phyloP scores from a whole-genome alignment of 2,797 vertebrate species.

The Molossus alvarezi region DNA sequence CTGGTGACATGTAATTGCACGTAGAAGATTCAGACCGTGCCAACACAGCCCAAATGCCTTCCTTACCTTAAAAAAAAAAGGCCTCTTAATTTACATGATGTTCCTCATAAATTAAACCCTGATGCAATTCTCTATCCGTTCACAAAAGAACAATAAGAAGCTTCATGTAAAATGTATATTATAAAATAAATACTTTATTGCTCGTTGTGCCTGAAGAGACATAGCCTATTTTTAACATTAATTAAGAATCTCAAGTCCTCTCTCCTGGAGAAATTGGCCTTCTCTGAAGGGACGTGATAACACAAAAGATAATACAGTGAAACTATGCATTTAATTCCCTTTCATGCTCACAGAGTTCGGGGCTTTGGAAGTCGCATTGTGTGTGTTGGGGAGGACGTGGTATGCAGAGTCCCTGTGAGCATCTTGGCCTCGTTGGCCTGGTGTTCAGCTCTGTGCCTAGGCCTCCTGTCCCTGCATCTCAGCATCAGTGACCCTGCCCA shows the following conservation, averaged over 20 bases:
- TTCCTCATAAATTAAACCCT: conserved; percentile 19
- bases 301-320: neutral
- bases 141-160: neutral
- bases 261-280: neutral
- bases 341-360: neutral
- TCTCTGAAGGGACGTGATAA: neutral
- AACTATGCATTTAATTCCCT: neutral
- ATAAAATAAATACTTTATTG: conserved; percentile 37
- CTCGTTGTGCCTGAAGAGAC: neutral
- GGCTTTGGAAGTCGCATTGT: neutral
- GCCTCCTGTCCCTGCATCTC: neutral
- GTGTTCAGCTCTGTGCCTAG: neutral
- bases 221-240: neutral
- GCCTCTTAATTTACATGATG: neutral
- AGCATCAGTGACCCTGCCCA: neutral
- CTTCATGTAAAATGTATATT: conserved; percentile 28
- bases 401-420: fast-evolving
- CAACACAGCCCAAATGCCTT: neutral
- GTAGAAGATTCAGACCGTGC: neutral
- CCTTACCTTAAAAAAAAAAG: neutral
- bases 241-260: neutral
- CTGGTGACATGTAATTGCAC: neutral
- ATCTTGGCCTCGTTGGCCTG: neutral
- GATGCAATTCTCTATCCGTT: neutral
- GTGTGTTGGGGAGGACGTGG: neutral